A percentile compares a stretch with the other conserved stretches of the same genome.
phyloP scores from a whole-genome alignment of 2,888 invertebrate species.

The Caenorhabditis japonica region DNA sequence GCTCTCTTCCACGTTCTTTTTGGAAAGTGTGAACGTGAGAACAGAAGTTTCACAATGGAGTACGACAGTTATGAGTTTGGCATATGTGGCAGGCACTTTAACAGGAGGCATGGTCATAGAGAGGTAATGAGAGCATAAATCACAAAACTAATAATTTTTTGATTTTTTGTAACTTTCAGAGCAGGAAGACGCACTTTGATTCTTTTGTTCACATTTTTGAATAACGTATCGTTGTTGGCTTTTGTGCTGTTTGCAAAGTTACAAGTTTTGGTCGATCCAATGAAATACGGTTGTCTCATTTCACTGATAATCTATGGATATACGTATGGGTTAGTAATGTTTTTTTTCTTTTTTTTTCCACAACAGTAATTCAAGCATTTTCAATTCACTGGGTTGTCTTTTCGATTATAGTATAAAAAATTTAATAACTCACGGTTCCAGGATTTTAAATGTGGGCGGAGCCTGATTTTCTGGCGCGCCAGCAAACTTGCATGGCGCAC shows the following conservation, averaged over 20 bases:
- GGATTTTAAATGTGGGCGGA: no score
- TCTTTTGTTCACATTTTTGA: constrained; percentile 58
- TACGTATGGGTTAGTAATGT: constrained; percentile 63
- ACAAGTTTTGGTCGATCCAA: constrained; percentile 39
- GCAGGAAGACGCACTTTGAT: constrained; percentile 63
- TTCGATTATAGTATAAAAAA: no score
- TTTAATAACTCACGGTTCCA: no score
- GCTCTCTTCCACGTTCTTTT: constrained; percentile 65
- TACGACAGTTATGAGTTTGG: constrained; percentile 64
- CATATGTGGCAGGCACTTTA: constrained; percentile 64
- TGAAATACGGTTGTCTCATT: constrained; percentile 63
- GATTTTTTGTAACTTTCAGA: no score
- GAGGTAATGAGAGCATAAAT: constrained; percentile 30
- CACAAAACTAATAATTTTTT: no score
- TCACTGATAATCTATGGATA: constrained; percentile 62
- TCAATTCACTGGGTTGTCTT: no score
- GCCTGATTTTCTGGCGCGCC: no score
- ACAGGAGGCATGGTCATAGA: constrained; percentile 65
- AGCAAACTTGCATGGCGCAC: no score
- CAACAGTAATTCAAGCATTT: no score
- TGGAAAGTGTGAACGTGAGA: constrained; percentile 54
- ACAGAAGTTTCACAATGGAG: constrained; percentile 62
- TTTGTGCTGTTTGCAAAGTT: constrained; percentile 64
- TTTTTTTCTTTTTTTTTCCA: neutral
- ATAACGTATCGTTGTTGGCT: constrained; percentile 50